These are phyloP conservation scores for Casuarius casuarius DNA, from an alignment of 2,113 vertebrate species.

Conservation along the genomic window DNA sequence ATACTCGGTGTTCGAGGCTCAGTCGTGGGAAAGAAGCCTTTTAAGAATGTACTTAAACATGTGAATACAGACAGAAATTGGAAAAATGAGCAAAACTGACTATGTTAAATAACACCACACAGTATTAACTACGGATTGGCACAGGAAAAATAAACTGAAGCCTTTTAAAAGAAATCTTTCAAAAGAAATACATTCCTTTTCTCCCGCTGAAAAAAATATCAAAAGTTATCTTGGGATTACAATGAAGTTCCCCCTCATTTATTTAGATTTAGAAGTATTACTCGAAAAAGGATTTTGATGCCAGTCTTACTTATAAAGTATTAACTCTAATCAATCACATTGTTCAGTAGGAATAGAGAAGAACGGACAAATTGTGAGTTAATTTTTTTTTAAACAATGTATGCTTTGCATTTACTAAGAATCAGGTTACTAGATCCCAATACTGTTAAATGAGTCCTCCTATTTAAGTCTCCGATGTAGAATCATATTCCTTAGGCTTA, in stretches of 20 bases:
- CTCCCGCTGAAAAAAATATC: neutral
- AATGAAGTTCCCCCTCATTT: neutral
- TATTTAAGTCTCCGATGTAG: neutral
- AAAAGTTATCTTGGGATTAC: neutral
- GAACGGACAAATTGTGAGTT: neutral
- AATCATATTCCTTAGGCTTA: neutral
- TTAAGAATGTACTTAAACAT: neutral
- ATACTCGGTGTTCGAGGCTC: neutral
- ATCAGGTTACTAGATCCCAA: neutral
- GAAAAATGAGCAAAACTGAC: neutral
- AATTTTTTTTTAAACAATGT: neutral
- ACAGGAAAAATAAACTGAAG: conserved; percentile 48
- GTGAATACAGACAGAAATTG: neutral
- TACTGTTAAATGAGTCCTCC: neutral
- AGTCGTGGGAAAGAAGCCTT: neutral
- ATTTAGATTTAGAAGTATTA: neutral
- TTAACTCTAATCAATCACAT: neutral
- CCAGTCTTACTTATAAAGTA: neutral
- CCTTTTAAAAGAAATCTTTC: neutral
- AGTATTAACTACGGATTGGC: neutral
- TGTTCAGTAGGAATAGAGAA: neutral
- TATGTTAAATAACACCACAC: neutral
- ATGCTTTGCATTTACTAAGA: neutral
- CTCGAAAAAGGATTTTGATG: neutral
- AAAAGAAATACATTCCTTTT: neutral